These are phyloP conservation scores for Aporophyla nigra DNA, from an alignment of 2,888 invertebrate species.

Conservation along the genomic window DNA sequence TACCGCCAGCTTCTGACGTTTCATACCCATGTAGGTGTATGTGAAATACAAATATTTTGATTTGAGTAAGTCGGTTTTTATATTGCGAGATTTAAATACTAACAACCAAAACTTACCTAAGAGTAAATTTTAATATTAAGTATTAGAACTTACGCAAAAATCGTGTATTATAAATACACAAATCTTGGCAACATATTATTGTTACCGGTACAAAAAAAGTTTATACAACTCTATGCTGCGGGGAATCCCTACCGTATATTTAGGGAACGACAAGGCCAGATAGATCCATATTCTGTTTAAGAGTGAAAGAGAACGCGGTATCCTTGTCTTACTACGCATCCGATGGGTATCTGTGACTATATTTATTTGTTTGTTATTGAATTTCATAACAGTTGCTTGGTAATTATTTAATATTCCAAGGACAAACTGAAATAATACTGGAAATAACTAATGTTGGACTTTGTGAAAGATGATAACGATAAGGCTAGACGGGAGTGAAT, in stretches of 20 bases:
- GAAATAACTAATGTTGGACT: too few relatives aligned
- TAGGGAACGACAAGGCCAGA: conserved; percentile 28
- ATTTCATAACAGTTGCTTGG: neutral
- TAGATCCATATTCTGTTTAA: neutral
- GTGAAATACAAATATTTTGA: too few relatives aligned
- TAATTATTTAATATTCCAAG: neutral
- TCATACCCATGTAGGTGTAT: too few relatives aligned
- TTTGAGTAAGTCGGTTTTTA: too few relatives aligned
- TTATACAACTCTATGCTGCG: conserved; percentile 24
- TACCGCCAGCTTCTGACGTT: too few relatives aligned
- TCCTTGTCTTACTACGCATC: conserved; percentile 3
- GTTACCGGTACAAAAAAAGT: neutral
- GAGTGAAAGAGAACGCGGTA: conserved; percentile 38
- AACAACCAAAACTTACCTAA: too few relatives aligned
- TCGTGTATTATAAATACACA: neutral
- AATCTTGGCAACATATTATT: neutral
- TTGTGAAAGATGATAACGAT: too few relatives aligned
- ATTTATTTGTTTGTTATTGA: neutral
- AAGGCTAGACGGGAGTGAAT: too few relatives aligned
- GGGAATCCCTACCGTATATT: conserved; percentile 37
- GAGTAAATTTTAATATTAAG: neutral
- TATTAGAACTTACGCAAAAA: neutral
- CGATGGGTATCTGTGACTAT: neutral
- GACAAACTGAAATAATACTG: neutral
- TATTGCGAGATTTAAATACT: too few relatives aligned